phyloP scores from a whole-genome alignment of 2,888 invertebrate genomes.

The Meandrusa payeni region DNA sequence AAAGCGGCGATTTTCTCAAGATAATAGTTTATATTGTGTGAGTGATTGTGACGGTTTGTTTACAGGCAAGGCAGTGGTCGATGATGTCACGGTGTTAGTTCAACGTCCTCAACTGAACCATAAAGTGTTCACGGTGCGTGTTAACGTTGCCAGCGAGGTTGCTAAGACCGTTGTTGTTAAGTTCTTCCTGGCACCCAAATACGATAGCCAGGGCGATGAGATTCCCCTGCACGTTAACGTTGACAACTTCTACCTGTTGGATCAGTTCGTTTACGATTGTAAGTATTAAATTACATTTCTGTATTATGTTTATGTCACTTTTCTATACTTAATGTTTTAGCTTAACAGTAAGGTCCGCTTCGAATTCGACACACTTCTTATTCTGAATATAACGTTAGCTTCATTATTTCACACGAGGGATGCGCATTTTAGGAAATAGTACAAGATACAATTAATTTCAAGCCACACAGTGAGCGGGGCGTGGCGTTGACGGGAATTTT shows the following conservation, averaged over 20 bases:
- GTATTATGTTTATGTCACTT: slow-evolving; percentile 12
- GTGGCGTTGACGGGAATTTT: too few relatives aligned
- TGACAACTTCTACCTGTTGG: slow-evolving; percentile 81
- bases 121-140: slow-evolving; percentile 83
- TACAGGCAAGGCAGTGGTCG: slow-evolving; percentile 47
- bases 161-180: slow-evolving; percentile 76
- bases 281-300: slow-evolving; percentile 38
- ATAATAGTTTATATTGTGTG: too few relatives aligned
- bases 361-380: too few relatives aligned
- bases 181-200: slow-evolving; percentile 86
- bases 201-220: slow-evolving; percentile 77
- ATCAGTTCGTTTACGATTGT: slow-evolving; percentile 78
- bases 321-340: too few relatives aligned
- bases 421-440: too few relatives aligned
- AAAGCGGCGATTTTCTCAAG: too few relatives aligned
- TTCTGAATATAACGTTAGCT: too few relatives aligned
- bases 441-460: too few relatives aligned
- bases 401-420: too few relatives aligned
- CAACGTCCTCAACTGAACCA: slow-evolving; percentile 86
- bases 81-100: slow-evolving; percentile 75
- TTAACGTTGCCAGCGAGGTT: slow-evolving; percentile 81
- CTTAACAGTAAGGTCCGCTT: too few relatives aligned
- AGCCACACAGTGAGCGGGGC: too few relatives aligned
- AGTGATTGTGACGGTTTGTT: slow-evolving; percentile 18
- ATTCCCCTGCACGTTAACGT: slow-evolving; percentile 77